Evolutionary conservation across 2,113 vertebrate species (phyloP).

Genomic region (Uria aalge): DNA sequence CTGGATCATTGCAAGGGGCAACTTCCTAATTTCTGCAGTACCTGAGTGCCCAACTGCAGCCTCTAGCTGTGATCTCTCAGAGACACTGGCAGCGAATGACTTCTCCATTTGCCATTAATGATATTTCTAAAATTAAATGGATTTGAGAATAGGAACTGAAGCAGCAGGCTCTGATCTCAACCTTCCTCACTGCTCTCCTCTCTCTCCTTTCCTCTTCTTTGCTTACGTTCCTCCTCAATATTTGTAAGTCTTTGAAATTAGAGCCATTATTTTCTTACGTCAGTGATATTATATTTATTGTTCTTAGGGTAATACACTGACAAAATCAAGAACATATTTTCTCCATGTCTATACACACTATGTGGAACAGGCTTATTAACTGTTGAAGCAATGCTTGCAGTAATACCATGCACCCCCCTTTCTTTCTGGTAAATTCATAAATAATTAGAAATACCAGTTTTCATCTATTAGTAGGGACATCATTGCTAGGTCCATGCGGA

Average conservation of each 20-base stretch:
- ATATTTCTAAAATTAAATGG: background rate
- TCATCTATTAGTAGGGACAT: background rate
- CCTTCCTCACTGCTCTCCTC: background rate
- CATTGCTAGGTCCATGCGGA: background rate
- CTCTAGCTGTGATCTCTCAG: background rate
- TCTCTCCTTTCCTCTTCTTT: background rate
- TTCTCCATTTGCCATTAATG: background rate
- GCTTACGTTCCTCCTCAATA: background rate
- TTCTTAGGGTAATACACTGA: background rate
- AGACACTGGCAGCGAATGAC: background rate
- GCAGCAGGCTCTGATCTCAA: background rate
- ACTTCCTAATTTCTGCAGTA: background rate
- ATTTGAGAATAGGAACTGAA: background rate
- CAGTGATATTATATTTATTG: background rate
- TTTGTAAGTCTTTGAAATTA: background rate
- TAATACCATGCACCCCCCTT: background rate
- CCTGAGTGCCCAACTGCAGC: background rate
- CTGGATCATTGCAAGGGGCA: background rate
- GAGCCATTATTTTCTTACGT: background rate
- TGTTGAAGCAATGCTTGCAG: background rate
- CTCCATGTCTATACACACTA: background rate
- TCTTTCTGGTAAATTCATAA: background rate
- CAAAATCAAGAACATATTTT: background rate
- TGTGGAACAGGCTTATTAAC: background rate
- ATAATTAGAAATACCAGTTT: background rate